Conservation (phyloP, 2,888 invertebrate species). For the Synergus umbraculus region DNA sequence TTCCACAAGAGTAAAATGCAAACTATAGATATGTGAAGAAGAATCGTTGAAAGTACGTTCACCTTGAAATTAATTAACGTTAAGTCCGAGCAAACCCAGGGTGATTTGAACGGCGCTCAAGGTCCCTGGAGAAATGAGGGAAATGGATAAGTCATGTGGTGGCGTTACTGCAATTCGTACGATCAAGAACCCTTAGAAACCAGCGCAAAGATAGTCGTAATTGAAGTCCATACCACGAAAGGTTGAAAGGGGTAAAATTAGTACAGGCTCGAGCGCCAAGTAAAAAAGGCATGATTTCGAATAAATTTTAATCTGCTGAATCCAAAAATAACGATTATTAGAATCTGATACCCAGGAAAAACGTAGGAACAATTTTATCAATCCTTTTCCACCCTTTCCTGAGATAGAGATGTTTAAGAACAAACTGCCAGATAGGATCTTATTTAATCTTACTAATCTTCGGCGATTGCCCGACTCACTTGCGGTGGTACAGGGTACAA, state of each 20-base stretch:
- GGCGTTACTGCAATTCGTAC: constrained; percentile 26
- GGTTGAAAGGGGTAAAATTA: not conserved
- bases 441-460: constrained; percentile 68
- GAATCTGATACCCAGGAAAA: too few species aligned
- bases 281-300: not conserved
- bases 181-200: constrained; percentile 43
- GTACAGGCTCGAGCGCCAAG: too few species aligned
- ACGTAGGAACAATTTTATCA: not conserved
- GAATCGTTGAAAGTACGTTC: not conserved
- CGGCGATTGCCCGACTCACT: constrained; percentile 52
- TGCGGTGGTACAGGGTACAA: constrained; percentile 17
- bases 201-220: constrained; percentile 55
- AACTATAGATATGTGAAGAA: not conserved
- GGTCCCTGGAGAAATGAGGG: constrained; percentile 53
- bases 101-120: constrained; percentile 49
- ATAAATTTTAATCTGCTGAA: too few species aligned
- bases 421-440: constrained; percentile 49
- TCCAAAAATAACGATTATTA: too few species aligned
- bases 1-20: too few species aligned
- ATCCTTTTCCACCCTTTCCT: not conserved
- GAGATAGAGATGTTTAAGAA: not conserved
- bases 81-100: constrained; percentile 59
- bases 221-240: constrained; percentile 55
- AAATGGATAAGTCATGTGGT: constrained; percentile 38
- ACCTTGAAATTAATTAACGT: constrained; percentile 64